phyloP scores from a whole-genome alignment of 2,797 vertebrate genomes.

The Danio tinwini region DNA sequence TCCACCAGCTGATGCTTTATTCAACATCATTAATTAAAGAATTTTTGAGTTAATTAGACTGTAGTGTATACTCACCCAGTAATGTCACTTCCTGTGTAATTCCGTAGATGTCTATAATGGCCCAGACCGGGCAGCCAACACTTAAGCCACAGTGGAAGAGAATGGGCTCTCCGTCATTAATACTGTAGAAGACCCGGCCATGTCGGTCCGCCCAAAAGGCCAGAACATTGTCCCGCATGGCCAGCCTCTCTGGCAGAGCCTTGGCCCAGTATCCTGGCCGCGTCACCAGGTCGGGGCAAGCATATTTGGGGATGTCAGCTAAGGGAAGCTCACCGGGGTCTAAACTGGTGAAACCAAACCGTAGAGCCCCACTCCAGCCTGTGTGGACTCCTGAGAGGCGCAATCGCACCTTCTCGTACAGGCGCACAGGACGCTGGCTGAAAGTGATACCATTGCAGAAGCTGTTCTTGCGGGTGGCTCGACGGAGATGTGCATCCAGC shows the following conservation, averaged over 20 bases:
- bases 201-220: constrained; percentile 98
- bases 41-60: not conserved
- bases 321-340: constrained; percentile 90
- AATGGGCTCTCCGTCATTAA: constrained; percentile 93
- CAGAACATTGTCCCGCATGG: constrained; percentile 90
- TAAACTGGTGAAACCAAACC: constrained; percentile 95
- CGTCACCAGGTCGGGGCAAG: constrained; percentile 96
- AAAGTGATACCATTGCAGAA: constrained; percentile 98
- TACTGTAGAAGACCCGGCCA: constrained; percentile 95
- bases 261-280: constrained; percentile 98
- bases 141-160: constrained; percentile 98
- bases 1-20: not conserved
- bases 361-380: constrained; percentile 95
- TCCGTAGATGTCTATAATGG: constrained; percentile 97
- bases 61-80: constrained; percentile 81
- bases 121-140: constrained; percentile 94
- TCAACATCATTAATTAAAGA: not conserved
- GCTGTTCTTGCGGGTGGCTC: constrained; percentile 94
- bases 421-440: constrained; percentile 91
- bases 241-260: constrained; percentile 94
- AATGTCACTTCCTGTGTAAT: constrained; percentile 97
- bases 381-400: constrained; percentile 91
- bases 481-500: constrained; percentile 91
- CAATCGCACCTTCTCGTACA: constrained; percentile 96
- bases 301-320: constrained; percentile 96